Evolutionary conservation across 2,888 invertebrate species (phyloP).

Genomic region (Ophonus ardosiacus): DNA sequence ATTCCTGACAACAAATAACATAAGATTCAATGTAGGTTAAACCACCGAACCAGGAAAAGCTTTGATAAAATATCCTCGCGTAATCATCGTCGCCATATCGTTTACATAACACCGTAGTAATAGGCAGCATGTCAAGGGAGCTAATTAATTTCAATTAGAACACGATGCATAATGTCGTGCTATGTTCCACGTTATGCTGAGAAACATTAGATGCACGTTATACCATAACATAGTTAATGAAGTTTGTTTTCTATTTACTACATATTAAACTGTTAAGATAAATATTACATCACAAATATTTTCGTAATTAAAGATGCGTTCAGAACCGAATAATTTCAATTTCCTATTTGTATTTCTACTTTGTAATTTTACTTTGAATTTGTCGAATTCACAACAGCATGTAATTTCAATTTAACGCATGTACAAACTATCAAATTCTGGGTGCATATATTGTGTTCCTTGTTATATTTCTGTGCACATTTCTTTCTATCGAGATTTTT

Average conservation of each 20-base stretch:
- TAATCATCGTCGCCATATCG: background rate
- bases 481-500: too few relatives aligned
- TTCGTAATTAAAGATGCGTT: background rate
- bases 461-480: too few relatives aligned
- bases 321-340: too few relatives aligned
- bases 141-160: conserved; percentile 44
- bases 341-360: too few relatives aligned
- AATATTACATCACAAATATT: background rate
- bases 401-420: too few relatives aligned
- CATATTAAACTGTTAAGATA: background rate
- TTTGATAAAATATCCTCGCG: background rate
- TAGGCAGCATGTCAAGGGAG: background rate
- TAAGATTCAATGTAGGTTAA: too few relatives aligned
- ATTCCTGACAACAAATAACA: too few relatives aligned
- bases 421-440: too few relatives aligned
- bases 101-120: conserved; percentile 27
- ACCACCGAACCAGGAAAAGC: background rate
- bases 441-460: too few relatives aligned
- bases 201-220: conserved; percentile 8
- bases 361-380: too few relatives aligned
- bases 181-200: background rate
- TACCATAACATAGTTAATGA: background rate
- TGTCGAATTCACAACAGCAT: too few relatives aligned
- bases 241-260: too few relatives aligned
- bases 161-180: conserved; percentile 26